These are phyloP conservation scores for Athrips mouffetella DNA, from an alignment of 2,888 invertebrate genomes.

Conservation along the genomic window DNA sequence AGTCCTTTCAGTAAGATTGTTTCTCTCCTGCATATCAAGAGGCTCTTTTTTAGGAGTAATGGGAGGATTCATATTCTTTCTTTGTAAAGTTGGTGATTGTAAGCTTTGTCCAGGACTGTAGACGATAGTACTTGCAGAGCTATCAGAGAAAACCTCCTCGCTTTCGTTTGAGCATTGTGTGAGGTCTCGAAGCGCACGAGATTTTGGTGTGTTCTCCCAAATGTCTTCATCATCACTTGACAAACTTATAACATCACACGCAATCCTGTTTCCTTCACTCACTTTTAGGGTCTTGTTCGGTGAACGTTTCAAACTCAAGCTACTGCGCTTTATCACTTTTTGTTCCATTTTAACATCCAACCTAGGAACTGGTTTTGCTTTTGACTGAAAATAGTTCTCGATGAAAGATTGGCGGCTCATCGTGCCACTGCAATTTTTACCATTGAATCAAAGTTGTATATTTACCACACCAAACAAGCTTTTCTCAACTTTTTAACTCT, in stretches of 20 bases:
- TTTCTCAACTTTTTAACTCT: neutral
- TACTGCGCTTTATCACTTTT: constrained; percentile 27
- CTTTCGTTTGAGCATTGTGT: constrained; percentile 3
- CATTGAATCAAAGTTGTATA: too few relatives aligned
- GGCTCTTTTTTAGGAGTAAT: neutral
- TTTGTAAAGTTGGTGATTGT: neutral
- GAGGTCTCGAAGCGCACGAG: neutral
- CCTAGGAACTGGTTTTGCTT: constrained; percentile 21
- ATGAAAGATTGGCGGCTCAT: constrained; percentile 39
- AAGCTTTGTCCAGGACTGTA: constrained; percentile 21
- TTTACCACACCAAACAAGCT: too few relatives aligned
- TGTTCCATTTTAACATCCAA: constrained; percentile 4
- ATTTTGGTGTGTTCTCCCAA: constrained; percentile 3
- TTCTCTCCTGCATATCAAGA: neutral
- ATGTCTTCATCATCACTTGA: constrained; percentile 46
- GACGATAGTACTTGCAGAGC: constrained; percentile 30
- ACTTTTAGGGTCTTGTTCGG: constrained; percentile 34
- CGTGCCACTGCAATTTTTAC: neutral
- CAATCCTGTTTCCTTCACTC: constrained; percentile 15
- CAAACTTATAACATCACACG: constrained; percentile 34
- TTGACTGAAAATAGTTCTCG: constrained; percentile 37
- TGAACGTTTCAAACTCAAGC: constrained; percentile 34
- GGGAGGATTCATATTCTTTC: neutral
- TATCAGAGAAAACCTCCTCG: constrained; percentile 16
- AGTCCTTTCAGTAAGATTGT: neutral